Conservation (phyloP, 2,113 vertebrate species). For the Geococcyx californianus region DNA sequence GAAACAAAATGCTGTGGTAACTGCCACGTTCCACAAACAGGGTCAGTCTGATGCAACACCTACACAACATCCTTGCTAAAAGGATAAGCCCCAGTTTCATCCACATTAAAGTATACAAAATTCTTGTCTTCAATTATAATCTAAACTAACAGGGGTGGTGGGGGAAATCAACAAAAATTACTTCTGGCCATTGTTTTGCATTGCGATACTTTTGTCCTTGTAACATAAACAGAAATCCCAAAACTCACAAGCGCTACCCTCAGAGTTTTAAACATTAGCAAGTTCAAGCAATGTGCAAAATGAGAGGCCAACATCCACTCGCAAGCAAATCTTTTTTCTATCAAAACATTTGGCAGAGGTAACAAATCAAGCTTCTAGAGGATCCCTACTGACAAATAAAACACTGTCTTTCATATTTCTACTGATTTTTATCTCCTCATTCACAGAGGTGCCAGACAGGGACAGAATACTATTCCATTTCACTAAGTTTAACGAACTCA, state of each 20-base stretch:
- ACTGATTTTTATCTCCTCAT: background rate
- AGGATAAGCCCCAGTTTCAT: background rate
- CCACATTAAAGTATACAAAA: background rate
- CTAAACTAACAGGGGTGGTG: background rate
- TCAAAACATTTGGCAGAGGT: background rate
- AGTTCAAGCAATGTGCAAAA: rapidly evolving
- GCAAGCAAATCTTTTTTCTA: background rate
- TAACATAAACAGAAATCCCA: background rate
- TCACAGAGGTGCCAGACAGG: background rate
- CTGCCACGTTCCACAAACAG: background rate
- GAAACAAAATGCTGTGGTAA: background rate
- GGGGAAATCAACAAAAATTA: background rate
- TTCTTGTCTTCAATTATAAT: background rate
- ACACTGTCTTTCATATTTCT: background rate
- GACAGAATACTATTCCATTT: background rate
- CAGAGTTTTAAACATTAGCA: background rate
- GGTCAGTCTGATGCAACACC: background rate
- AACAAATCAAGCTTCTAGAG: background rate
- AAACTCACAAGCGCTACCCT: background rate
- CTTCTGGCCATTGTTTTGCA: background rate
- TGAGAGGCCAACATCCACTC: background rate
- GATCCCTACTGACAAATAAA: background rate
- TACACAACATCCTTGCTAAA: background rate
- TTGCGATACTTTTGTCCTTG: background rate
- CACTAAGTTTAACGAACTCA: background rate